Base-by-base conservation (phyloP, 2,113 vertebrate species). In the Lophotis ruficrista region DNA sequence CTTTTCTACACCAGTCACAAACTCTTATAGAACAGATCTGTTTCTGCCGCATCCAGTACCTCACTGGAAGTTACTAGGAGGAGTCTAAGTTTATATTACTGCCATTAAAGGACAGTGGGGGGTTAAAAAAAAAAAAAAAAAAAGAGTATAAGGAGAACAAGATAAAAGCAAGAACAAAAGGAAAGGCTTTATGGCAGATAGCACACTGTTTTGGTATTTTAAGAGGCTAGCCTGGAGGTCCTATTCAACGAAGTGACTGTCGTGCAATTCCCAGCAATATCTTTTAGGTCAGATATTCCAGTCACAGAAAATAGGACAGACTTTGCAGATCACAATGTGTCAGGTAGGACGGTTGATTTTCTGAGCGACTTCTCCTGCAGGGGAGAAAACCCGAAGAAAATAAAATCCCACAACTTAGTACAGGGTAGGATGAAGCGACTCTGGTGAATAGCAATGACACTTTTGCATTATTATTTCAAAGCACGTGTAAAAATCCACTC, bases 271-370 rank as follows among this genome's bases (percentile, higher is more conserved):
- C 47, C 43, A 68, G 76, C 20, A 60, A 86, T 38, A 50, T 28
- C 61, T 87, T 92, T 61, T 76, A 89, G 87, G 83, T 94, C 71
- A 91, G 57, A 43, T 83, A 76, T 47, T 80, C 53, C 68, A 93
- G 66, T 86, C 37, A 66, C 38, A 81, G 81, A 91, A 95, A 89
- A 87, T 77, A 89, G 62, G 76, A 50, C 48, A 94, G 50, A 35
- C 27, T 95, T 83, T 80, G n/a, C 28, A 87, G 51, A 83, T 68
- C 43, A 83, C 14, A 47, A 25, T 24, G 58, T 87, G 35, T 56
- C 61, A 89, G 66, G 27, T 54, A 62, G 68, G 62, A 70, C 30
- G 41, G 62, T 16, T 78, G 27, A 31, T 71, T 89, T 23, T 80
- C 58, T 43, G 38, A 80, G 28, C 68, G 57, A 83, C 45, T 86